phyloP scores from a whole-genome alignment of 2,888 invertebrate genomes.

The Dryomyza anilis region DNA sequence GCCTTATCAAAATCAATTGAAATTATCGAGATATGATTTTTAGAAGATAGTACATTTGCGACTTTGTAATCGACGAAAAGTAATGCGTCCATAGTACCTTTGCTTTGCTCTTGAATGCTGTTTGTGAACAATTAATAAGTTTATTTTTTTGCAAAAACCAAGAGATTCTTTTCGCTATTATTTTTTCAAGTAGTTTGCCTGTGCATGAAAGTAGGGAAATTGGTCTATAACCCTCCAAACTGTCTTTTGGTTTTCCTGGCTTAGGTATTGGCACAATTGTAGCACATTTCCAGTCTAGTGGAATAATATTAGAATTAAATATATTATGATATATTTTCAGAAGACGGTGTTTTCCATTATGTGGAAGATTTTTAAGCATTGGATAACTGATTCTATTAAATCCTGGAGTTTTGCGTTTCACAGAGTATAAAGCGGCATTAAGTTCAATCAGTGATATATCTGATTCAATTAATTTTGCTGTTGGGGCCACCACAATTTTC shows the following conservation, averaged over 20 bases:
- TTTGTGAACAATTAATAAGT: background rate
- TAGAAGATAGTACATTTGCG: background rate
- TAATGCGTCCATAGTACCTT: background rate
- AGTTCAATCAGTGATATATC: too few species aligned
- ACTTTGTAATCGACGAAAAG: background rate
- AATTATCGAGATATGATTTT: background rate
- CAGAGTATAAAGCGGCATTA: too few species aligned
- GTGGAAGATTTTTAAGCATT: too few species aligned
- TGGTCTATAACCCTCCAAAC: background rate
- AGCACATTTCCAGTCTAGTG: slow-evolving; percentile 5
- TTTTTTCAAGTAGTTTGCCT: slow-evolving; percentile 9
- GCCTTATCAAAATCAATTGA: background rate
- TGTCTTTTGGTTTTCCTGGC: slow-evolving; percentile 4
- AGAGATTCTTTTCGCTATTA: too few species aligned
- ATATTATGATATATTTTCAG: too few species aligned
- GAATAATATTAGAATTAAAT: too few species aligned
- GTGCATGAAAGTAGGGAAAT: slow-evolving; percentile 7
- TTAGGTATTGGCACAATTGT: background rate
- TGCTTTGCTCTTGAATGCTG: slow-evolving; percentile 1
- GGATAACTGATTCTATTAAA: too few species aligned
- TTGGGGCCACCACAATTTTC: too few species aligned
- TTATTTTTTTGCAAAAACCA: slow-evolving; percentile 2
- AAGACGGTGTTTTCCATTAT: too few species aligned
- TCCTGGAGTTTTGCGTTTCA: too few species aligned
- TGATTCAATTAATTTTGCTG: too few species aligned